Evolutionary conservation across 2,888 invertebrate genomes (phyloP), one percentile per base, ranked within the genome.

Genomic region (Steinernema carpocapsae): DNA sequence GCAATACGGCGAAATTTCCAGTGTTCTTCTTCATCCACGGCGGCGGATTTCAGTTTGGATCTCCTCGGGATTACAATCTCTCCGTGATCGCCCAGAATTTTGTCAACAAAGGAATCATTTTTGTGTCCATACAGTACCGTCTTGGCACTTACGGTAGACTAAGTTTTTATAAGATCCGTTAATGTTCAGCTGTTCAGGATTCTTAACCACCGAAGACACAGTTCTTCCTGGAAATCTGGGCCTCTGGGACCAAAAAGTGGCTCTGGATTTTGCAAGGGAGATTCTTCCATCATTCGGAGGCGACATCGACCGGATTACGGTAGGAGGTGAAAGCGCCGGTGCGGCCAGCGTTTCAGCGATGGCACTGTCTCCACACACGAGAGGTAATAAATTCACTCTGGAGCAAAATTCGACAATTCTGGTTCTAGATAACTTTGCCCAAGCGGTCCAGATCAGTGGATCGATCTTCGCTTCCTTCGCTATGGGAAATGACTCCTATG

Each of bases 61-160:
- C 59, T 46, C 43, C 78, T 10, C 45, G 45, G 24, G 26, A 37
- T 12, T 79, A 72, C 51, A 74, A 71, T 12, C 37, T 77, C 32
- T 37, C 76, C 72, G 75, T 72, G 10, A 72, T 80, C 26, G 77
- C 71, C 37, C 72, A 76, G 6, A 72, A 72, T 22, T 80, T 78
- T 46, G 76, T 75, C n/a, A n/a, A 72, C 3, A 72, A 70, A 29
- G 81, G 72, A 42, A 74, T 82, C 26, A 74, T 82, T 46, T 76
- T 82, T 29, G 81, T 82, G 10, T 71, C 79, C 32, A 74, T 82
- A 19, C 83, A 82, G 59, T 83, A 82, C 52, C 73, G 82, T n/a
- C 70, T 82, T 17, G 83, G 76, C 0, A 42, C 64, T 10, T 52
- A 76, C 46, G 75, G 75, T 2, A 24, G 22, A 12, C 4, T 22